Evolutionary conservation across 2,888 invertebrate species (phyloP), one percentile per base, ranked within the genome.

Genomic region (Parnassius apollo): DNA sequence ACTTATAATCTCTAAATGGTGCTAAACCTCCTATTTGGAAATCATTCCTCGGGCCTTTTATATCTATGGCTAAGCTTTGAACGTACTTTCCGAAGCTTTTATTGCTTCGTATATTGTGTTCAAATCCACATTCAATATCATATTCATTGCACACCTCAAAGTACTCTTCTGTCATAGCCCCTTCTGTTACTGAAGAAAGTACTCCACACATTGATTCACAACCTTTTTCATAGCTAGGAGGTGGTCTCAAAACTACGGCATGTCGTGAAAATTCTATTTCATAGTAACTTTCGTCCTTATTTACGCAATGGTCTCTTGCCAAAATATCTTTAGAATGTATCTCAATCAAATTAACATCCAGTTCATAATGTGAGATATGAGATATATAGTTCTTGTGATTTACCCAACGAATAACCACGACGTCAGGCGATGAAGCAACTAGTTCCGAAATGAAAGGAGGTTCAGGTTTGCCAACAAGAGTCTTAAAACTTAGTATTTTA

Each of bases 121-220:
- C 81, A 45, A 75, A 54, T 48, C 83, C 74, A 62, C 89, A 88
- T 11, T 69, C 72, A 10, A 66, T 67, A 53, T 75, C 70, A 9
- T 79, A 71, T 11, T 68, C 73, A 53, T 75, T 75, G 59, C 88
- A 90, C 9, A 89, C 71, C 62, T 90, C 88, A 65, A 90, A 88
- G 62, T 81, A 71, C 12, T 87, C 86, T 64, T 88, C 83, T 0
- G 80, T 77, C 72, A 87, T 72, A 1, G 83, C 81, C 2, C 84
- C 86, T 42, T 73, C 73, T 3, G 86, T 81, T 2, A 76, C 76
- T 1, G 81, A 74, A 2, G 88, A 82, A 8, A 86, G 70, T 9
- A 85, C 61, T 0, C 86, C 89, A 68, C 88, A 90, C 77, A 80
- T 83, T 9, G 85, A 82, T 70, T 88, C 85, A 69, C 91, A 91